Base-by-base conservation (phyloP, 2,113 vertebrate genomes). In the Thymallus thymallus region DNA sequence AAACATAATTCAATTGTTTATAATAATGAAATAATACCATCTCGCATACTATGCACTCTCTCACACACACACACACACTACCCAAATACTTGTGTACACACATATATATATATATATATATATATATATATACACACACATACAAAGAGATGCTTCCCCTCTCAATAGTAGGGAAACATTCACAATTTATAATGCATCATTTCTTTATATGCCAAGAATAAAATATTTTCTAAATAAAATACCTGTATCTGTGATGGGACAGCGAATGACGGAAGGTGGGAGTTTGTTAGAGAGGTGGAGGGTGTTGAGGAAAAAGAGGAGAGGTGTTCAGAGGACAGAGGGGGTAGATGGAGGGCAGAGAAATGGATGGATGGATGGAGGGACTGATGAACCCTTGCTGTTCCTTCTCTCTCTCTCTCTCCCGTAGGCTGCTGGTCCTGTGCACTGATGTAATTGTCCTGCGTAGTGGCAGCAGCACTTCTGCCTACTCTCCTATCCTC, bases 221-320 rank as follows among this genome's bases (percentile, higher is more conserved):
- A 93, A 87, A 93, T 92, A 86, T 90, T 89, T 89, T 91, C 92
- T 92, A 92, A 92, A 92, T 93, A 94, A 94, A 93, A 94, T 92
- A 92, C 90, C 92, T 89, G 88, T 89, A 72, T 85, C 75, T 85
- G 80, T 75, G 56, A 84, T 70, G 74, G 67, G 71, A 22, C 75
- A 46, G 71, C 14, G 14, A 45, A 62, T 26, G 58, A 16, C 14
- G 0, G 10, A 75, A 65, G 45, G 51, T 20, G 32, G 46, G 24
- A 87, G 86, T 89, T 82, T 89, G 86, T 86, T 82, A 72, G 82
- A 45, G 76, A 76, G 68, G 73, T 76, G 14, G 58, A 84, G 79
- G 80, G 84, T 85, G 87, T 82, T 79, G 79, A 14, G 85, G 78
- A 75, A 77, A 80, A 84, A 86, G 87, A 83, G 77, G 79, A 76